A percentile compares a stretch with the other conserved stretches of the same genome.
phyloP scores from a whole-genome alignment of 2,113 vertebrate species.

The Tonatia bakeri region DNA sequence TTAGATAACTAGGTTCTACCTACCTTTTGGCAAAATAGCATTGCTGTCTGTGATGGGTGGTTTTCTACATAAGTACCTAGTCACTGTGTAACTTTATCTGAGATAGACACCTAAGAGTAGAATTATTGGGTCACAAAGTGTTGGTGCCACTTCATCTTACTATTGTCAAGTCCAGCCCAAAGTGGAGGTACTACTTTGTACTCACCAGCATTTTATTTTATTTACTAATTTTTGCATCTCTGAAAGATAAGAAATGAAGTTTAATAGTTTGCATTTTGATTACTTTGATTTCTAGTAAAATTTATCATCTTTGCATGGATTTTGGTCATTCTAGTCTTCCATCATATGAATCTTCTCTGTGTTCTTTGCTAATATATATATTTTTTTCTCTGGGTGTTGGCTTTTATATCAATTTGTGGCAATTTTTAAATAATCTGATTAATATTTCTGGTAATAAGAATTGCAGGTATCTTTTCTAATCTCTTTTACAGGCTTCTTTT shows the following conservation, averaged over 20 bases:
- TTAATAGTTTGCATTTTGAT: background rate
- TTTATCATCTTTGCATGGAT: background rate
- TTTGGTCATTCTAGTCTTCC: background rate
- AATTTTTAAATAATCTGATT: conserved; percentile 5
- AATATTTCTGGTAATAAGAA: background rate
- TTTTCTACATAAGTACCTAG: background rate
- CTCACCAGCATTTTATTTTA: background rate
- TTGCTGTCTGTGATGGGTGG: background rate
- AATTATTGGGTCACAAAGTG: background rate
- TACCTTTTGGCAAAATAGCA: conserved; percentile 11
- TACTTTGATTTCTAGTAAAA: conserved; percentile 9
- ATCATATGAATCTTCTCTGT: background rate
- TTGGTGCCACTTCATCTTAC: background rate
- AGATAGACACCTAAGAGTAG: background rate
- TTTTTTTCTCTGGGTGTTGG: background rate
- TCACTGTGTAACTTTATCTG: background rate
- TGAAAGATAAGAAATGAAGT: background rate
- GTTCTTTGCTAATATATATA: background rate
- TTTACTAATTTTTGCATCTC: background rate
- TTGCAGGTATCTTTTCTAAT: background rate
- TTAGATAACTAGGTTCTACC: background rate
- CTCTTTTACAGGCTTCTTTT: background rate
- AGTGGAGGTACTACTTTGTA: background rate
- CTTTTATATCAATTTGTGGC: background rate
- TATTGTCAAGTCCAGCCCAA: background rate